Conservation (phyloP, 2,888 invertebrate genomes). For the Lysandra bellargus region DNA sequence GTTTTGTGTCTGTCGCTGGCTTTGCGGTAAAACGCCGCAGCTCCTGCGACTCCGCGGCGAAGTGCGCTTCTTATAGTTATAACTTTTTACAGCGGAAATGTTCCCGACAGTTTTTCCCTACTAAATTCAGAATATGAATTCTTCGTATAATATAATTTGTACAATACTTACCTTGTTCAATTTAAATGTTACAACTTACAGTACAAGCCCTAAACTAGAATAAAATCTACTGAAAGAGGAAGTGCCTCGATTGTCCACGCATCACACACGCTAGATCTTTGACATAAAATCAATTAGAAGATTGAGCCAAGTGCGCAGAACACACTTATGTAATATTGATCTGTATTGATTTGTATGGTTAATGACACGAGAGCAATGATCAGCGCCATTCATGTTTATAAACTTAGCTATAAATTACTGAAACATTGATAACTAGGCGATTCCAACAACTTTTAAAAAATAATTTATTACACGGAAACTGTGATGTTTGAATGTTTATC, state of each 20-base stretch:
- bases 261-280: conserved; percentile 31
- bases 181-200: background rate
- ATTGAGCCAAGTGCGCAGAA: conserved; percentile 44
- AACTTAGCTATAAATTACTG: too few relatives aligned
- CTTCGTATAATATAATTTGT: too few relatives aligned
- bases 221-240: background rate
- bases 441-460: too few relatives aligned
- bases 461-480: too few relatives aligned
- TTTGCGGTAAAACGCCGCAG: too few relatives aligned
- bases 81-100: too few relatives aligned
- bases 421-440: too few relatives aligned
- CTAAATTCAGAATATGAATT: too few relatives aligned
- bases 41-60: background rate
- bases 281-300: conserved; percentile 38
- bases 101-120: too few relatives aligned
- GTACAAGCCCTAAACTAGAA: background rate
- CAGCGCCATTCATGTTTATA: background rate
- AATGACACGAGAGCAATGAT: background rate
- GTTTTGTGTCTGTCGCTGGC: too few relatives aligned
- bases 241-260: background rate
- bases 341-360: conserved; percentile 14
- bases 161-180: too few relatives aligned
- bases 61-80: background rate
- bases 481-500: too few relatives aligned
- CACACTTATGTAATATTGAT: conserved; percentile 30